A percentile compares a stretch with the other conserved stretches of the same genome.
These are phyloP conservation scores for Hafferia zeledoni DNA, from an alignment of 2,797 vertebrate genomes.

Conservation along the genomic window DNA sequence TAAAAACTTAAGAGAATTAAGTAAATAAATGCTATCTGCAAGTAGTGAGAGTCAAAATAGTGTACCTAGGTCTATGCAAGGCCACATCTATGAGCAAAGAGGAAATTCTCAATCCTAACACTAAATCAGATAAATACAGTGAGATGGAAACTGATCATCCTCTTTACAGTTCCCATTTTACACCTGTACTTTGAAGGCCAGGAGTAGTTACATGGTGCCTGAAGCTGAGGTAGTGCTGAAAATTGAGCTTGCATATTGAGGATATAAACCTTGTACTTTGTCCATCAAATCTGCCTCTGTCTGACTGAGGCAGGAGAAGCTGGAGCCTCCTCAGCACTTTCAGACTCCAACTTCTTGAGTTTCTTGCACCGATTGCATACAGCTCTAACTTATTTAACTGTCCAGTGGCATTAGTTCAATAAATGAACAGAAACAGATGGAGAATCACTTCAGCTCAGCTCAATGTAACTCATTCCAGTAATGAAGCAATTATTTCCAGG, in stretches of 20 bases:
- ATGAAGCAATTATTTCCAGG: conserved; percentile 70
- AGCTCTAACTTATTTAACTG: conserved; percentile 15
- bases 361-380: not conserved
- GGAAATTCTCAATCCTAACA: not conserved
- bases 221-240: not conserved
- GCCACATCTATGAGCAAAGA: not conserved
- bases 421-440: conserved; percentile 67
- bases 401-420: conserved; percentile 42
- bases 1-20: not conserved
- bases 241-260: not conserved
- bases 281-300: not conserved
- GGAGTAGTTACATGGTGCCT: fast-evolving
- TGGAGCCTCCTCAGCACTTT: not conserved
- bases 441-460: conserved; percentile 36
- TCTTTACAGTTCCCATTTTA: not conserved
- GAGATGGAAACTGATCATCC: not conserved
- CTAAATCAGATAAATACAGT: not conserved
- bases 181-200: not conserved
- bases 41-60: not conserved
- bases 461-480: conserved; percentile 55
- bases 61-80: not conserved
- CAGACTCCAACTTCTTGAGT: not conserved
- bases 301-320: not conserved
- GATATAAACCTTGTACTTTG: not conserved
- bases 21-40: not conserved